These are phyloP conservation scores for Hypomecis atomaria DNA, from an alignment of 2,888 invertebrate species.

Conservation along the genomic window DNA sequence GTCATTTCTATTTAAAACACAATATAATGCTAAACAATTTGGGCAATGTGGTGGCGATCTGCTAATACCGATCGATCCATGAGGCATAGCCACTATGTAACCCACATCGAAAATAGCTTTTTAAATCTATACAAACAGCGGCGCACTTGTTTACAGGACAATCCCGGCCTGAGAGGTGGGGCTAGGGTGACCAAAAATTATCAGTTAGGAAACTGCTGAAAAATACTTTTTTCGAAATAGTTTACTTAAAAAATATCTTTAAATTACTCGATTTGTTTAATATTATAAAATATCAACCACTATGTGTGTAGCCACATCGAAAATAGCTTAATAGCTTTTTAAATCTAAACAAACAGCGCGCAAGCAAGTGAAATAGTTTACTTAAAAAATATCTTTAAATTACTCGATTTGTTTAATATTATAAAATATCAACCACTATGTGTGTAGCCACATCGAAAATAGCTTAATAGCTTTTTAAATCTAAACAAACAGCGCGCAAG, in stretches of 20 bases:
- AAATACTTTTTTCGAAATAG: background rate
- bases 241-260: background rate
- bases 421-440: too few relatives aligned
- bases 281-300: too few relatives aligned
- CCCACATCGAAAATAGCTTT: constrained; percentile 61
- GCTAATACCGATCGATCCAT: constrained; percentile 38
- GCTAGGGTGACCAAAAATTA: constrained; percentile 30
- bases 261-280: background rate
- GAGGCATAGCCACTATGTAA: constrained; percentile 39
- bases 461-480: too few relatives aligned
- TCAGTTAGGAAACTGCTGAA: background rate
- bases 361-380: background rate
- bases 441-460: too few relatives aligned
- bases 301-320: too few relatives aligned
- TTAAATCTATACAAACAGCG: constrained; percentile 65
- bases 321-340: too few relatives aligned
- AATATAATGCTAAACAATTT: constrained; percentile 22
- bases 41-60: constrained; percentile 35
- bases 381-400: background rate
- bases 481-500: too few relatives aligned
- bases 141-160: constrained; percentile 67
- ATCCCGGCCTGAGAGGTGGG: constrained; percentile 39
- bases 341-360: too few relatives aligned
- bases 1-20: constrained; percentile 20
- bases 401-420: background rate